Percentiles rank a stretch among this genome's conserved stretches.
These are phyloP conservation scores for Pipistrellus nathusii DNA, from an alignment of 2,797 vertebrate species.

Conservation along the genomic window DNA sequence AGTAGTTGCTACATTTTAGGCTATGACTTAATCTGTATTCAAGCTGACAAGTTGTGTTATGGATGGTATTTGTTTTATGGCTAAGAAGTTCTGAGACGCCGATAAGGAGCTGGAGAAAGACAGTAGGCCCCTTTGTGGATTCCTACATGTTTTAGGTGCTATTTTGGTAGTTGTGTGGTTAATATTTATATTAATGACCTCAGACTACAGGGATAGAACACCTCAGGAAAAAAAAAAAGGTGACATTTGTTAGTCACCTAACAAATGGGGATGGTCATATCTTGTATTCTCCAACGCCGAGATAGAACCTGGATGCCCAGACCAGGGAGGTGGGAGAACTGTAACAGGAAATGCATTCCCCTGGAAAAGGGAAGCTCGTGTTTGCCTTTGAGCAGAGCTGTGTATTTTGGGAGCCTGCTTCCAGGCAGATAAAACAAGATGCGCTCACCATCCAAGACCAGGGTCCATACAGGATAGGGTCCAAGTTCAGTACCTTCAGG, in stretches of 20 bases:
- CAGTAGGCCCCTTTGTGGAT: not conserved
- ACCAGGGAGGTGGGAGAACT: not conserved
- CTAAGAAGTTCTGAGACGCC: slow-evolving; percentile 26
- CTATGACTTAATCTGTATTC: not conserved
- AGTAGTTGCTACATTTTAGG: not conserved
- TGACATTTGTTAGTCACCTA: not conserved
- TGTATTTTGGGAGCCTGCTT: not conserved
- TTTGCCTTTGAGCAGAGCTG: not conserved
- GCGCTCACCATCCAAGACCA: not conserved
- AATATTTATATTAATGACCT: not conserved
- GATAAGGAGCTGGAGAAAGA: not conserved
- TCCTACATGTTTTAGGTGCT: not conserved
- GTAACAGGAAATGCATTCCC: not conserved
- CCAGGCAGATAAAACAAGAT: not conserved
- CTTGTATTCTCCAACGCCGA: not conserved
- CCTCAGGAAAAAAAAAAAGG: not conserved
- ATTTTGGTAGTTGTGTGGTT: not conserved
- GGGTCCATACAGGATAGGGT: not conserved
- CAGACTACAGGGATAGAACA: not conserved
- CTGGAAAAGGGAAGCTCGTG: not conserved
- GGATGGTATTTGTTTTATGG: slow-evolving; percentile 32
- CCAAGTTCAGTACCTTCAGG: not conserved
- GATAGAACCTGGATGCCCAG: not conserved
- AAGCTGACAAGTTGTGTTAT: not conserved
- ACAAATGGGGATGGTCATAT: not conserved